Evolutionary conservation across 2,113 vertebrate species (phyloP), one percentile per base, ranked within the genome.

Genomic region (Rutilus rutilus): DNA sequence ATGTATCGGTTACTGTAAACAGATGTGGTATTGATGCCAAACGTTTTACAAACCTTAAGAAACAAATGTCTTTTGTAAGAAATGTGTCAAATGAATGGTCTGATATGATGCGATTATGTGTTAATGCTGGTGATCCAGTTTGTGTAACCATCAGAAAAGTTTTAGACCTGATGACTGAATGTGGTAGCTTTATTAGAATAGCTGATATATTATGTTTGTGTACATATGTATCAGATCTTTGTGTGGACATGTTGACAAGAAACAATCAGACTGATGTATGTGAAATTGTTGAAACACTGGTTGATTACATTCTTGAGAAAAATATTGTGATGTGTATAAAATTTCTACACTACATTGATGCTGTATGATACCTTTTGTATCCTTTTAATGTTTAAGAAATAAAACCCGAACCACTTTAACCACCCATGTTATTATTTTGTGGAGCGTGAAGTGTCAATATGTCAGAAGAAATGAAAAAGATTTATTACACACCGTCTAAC

Each of bases 401-500:
- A n/a, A n/a, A n/a, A n/a, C n/a, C n/a, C n/a, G n/a, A n/a, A 8
- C 1, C 10, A 14, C n/a, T 11, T 23, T 59, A 59, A 59, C 7
- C 21, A 30, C 1, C 11, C 14, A 0, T 3, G 10, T 47, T 12
- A 47, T 47, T 47, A 11, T 12, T 47, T 47, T 12, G 10, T 42
- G 39, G 7, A 42, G 7, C 7, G 1, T 42, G 7, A 27, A 3
- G 11, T 27, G n/a, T 12, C 3, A 47, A 14, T 12, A 47, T 47
- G 45, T 47, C 45, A 0, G 45, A 47, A 47, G 45, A 47, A 47
- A 11, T 77, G 74, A 54, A 77, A 19, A 54, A 30, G 2, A 19
- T 19, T 76, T 76, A 76, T 27, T 76, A 76, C 14, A 52, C 23
- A 7, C 74, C 74, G 15, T 74, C 71, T 12, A 74, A 74, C 23